Percentiles rank a stretch among this genome's conserved stretches.
Conservation (phyloP, 2,797 vertebrate species). For the Lagothrix lagotricha region DNA sequence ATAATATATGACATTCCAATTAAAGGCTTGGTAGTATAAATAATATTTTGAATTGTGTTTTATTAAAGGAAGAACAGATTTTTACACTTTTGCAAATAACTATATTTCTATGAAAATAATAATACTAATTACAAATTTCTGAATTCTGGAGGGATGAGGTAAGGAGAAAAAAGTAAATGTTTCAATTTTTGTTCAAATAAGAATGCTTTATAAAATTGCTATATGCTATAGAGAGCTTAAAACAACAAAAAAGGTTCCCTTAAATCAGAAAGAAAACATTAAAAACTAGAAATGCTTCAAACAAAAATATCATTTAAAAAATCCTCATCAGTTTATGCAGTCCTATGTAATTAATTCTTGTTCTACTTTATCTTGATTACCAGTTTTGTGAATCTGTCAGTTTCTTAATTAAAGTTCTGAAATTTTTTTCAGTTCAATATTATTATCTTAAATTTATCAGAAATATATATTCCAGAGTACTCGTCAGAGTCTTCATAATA, state of each 20-base stretch:
- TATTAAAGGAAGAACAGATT: neutral
- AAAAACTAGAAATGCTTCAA: neutral
- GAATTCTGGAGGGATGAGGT: neutral
- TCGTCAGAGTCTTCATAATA: neutral
- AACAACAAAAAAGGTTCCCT: neutral
- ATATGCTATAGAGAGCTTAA: neutral
- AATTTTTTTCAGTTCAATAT: neutral
- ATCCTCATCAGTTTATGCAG: neutral
- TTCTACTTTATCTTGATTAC: neutral
- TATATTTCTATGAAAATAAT: neutral
- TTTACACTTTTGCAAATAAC: neutral
- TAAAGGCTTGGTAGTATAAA: neutral
- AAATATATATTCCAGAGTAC: neutral
- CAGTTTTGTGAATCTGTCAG: neutral
- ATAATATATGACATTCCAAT: neutral
- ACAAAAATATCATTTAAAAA: neutral
- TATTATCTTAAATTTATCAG: neutral
- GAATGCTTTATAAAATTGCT: neutral
- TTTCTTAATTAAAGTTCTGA: neutral
- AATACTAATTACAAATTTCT: neutral
- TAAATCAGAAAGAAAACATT: neutral
- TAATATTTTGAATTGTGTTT: neutral
- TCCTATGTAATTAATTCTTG: neutral
- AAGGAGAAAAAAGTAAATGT: neutral
- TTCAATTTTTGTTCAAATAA: neutral